A percentile compares a stretch with the other conserved stretches of the same genome.
These are phyloP conservation scores for Malacosoma neustria DNA, from an alignment of 2,888 invertebrate species.

Conservation along the genomic window DNA sequence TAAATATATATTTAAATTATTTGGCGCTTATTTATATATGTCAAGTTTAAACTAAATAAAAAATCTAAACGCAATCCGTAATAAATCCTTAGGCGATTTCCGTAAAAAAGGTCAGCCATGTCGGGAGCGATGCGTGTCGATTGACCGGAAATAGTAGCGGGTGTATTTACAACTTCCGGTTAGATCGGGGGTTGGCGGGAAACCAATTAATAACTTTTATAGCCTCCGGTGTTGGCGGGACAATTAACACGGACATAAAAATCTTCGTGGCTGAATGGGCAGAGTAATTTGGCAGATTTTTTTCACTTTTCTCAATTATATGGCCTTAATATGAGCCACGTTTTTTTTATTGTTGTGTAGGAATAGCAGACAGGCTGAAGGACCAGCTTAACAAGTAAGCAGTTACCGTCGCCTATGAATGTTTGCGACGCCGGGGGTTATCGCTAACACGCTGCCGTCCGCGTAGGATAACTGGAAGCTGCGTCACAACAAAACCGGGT, in stretches of 20 bases:
- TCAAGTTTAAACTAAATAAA: neutral
- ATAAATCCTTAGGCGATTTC: neutral
- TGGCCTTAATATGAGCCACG: too few species aligned
- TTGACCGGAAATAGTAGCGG: conserved; percentile 63
- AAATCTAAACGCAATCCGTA: neutral
- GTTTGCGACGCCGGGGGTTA: too few species aligned
- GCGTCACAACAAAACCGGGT: too few species aligned
- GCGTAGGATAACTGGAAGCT: too few species aligned
- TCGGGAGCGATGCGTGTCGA: conserved; percentile 48
- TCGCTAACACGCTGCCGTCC: too few species aligned
- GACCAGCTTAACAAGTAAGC: too few species aligned
- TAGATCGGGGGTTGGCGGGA: conserved; percentile 39
- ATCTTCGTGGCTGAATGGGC: conserved; percentile 63
- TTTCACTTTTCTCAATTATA: too few species aligned
- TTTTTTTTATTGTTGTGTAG: too few species aligned
- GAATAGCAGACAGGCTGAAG: too few species aligned
- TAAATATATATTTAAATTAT: too few species aligned
- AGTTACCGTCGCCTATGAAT: too few species aligned
- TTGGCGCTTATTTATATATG: too few species aligned
- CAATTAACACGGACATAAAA: conserved; percentile 68
- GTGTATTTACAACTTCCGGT: conserved; percentile 67
- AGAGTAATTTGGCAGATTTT: conserved; percentile 17
- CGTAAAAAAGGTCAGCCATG: conserved; percentile 18
- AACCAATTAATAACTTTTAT: conserved; percentile 73
- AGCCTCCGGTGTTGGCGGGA: conserved; percentile 52